Percentiles rank a stretch among this genome's conserved stretches.
These are phyloP conservation scores for Neopipo cinnamomea DNA, from an alignment of 2,113 vertebrate species.

Conservation along the genomic window DNA sequence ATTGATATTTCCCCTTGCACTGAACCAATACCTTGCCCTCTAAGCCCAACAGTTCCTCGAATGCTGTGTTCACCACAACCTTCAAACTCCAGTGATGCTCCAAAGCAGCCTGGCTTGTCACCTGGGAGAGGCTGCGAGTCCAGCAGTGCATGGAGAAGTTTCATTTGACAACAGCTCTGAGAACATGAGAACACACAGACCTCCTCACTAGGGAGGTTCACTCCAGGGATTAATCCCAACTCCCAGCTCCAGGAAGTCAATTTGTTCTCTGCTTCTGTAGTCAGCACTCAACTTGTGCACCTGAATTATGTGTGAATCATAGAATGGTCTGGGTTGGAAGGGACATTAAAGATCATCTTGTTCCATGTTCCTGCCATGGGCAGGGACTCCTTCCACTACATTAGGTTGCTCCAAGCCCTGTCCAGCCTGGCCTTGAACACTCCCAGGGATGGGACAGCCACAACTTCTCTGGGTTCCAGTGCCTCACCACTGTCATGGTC, in stretches of 20 bases:
- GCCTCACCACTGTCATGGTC: fast-evolving
- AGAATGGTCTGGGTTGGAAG: background rate
- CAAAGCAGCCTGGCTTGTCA: background rate
- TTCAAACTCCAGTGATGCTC: background rate
- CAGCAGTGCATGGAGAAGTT: background rate
- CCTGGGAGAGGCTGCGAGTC: fast-evolving
- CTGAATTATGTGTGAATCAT: background rate
- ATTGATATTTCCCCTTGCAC: background rate
- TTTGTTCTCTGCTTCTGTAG: background rate
- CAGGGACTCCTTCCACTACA: background rate
- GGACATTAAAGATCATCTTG: background rate
- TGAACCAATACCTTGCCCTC: background rate
- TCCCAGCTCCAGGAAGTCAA: background rate
- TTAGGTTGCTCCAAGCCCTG: background rate
- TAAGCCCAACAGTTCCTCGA: background rate
- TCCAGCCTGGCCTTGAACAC: background rate
- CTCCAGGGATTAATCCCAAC: background rate
- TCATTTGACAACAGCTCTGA: background rate
- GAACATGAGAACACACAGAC: background rate
- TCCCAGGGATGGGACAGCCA: background rate
- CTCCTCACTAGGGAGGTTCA: background rate
- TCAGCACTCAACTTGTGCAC: background rate
- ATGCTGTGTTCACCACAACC: background rate
- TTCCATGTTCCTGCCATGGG: background rate
- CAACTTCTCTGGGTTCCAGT: background rate